These are phyloP conservation scores for Drosophila littoralis DNA, from an alignment of 1,140 invertebrate species.

Conservation along the genomic window DNA sequence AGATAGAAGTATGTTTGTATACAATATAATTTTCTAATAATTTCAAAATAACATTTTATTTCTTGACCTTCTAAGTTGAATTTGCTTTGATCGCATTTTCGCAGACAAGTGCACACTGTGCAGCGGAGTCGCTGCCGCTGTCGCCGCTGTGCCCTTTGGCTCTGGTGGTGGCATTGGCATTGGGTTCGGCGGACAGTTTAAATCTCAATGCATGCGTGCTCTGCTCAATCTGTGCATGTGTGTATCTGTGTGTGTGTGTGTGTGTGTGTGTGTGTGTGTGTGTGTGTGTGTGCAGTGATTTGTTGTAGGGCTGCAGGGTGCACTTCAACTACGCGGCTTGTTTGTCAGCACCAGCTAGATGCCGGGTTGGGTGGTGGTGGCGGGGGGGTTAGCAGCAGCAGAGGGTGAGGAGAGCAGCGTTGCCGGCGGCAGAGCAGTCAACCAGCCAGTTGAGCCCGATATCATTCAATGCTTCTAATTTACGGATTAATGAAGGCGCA, in stretches of 20 bases:
- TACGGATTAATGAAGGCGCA: constrained; percentile 82
- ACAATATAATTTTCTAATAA: too few relatives aligned
- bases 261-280: constrained; percentile 20
- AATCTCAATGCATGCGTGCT: constrained; percentile 25
- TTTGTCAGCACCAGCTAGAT: constrained; percentile 57
- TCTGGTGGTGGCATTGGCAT: constrained; percentile 54
- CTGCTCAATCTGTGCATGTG: neutral
- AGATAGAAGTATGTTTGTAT: too few relatives aligned
- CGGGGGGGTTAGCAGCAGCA: neutral
- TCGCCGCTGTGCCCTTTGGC: constrained; percentile 1
- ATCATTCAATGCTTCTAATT: constrained; percentile 80
- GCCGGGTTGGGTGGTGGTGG: neutral
- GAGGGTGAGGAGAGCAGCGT: neutral
- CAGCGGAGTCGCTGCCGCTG: neutral
- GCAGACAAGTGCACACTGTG: constrained; percentile 42
- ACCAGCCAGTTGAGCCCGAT: constrained; percentile 34
- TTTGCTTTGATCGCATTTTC: neutral
- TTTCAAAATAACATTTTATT: too few relatives aligned
- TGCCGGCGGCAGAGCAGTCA: constrained; percentile 7
- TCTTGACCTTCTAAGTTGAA: too few relatives aligned
- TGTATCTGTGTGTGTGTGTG: constrained; percentile 27
- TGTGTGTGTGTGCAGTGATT: constrained; percentile 59
- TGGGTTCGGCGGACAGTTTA: constrained; percentile 38
- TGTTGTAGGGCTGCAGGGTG: constrained; percentile 54
- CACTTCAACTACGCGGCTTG: constrained; percentile 57